A percentile compares a stretch with the other conserved stretches of the same genome.
These are phyloP conservation scores for Carassius gibelio DNA, from an alignment of 2,113 vertebrate genomes.

Conservation along the genomic window DNA sequence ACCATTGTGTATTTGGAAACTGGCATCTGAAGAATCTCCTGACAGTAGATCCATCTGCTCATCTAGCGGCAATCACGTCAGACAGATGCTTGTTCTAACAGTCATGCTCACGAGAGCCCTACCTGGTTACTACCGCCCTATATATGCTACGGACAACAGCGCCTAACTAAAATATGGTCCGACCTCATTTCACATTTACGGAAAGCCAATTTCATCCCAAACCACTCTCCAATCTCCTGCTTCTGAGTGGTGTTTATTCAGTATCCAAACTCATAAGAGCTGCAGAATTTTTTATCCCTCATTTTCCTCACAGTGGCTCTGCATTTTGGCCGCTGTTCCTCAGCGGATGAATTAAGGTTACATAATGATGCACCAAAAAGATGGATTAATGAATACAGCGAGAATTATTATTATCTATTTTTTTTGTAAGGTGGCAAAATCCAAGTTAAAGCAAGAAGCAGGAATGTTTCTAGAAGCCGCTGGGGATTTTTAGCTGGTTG, in stretches of 20 bases:
- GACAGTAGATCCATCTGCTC: constrained; percentile 41
- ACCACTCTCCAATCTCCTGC: not conserved
- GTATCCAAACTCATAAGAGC: not conserved
- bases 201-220: constrained; percentile 1
- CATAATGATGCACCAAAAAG: constrained; percentile 11
- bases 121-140: not conserved
- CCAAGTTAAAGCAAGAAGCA: not conserved
- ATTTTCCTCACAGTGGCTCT: not conserved
- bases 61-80: constrained; percentile 12
- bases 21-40: constrained; percentile 36
- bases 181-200: not conserved
- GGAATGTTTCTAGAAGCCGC: constrained; percentile 15
- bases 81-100: constrained; percentile 31
- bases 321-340: not conserved
- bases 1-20: constrained; percentile 29
- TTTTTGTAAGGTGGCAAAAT: not conserved
- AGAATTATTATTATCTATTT: not conserved
- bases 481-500: constrained; percentile 6
- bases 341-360: not conserved
- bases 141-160: constrained; percentile 16
- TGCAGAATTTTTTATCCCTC: not conserved
- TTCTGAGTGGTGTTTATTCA: constrained; percentile 3
- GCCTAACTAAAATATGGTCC: not conserved
- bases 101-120: constrained; percentile 17
- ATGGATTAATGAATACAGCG: not conserved